phyloP scores from a whole-genome alignment of 2,888 invertebrate species.

The Drosophila barbarae region DNA sequence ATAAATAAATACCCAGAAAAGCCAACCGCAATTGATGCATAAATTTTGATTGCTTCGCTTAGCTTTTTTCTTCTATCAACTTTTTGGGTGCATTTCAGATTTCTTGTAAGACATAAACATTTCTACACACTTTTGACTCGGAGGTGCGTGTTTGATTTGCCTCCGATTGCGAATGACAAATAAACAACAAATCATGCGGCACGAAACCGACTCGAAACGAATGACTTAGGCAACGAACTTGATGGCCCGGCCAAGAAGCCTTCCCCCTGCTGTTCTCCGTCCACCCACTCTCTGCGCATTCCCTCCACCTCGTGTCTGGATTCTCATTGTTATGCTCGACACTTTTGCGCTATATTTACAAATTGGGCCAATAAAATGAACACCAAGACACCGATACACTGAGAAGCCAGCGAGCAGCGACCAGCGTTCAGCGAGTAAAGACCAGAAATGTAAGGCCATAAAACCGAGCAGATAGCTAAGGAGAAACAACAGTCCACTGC shows the following conservation, averaged over 20 bases:
- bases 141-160: constrained; percentile 72
- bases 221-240: constrained; percentile 64
- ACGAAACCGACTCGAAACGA: constrained; percentile 55
- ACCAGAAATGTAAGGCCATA: constrained; percentile 61
- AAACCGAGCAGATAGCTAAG: constrained; percentile 58
- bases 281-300: constrained; percentile 15
- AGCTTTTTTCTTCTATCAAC: constrained; percentile 18
- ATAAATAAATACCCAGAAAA: constrained; percentile 23
- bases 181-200: constrained; percentile 74
- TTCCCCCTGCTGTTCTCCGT: neutral
- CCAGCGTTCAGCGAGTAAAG: constrained; percentile 6
- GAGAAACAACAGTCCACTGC: constrained; percentile 57
- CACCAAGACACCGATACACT: constrained; percentile 46
- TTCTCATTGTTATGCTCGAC: constrained; percentile 70
- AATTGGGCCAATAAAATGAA: constrained; percentile 74
- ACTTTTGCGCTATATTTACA: constrained; percentile 71
- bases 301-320: constrained; percentile 13
- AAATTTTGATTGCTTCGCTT: constrained; percentile 52
- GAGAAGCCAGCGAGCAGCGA: neutral
- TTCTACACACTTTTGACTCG: constrained; percentile 60
- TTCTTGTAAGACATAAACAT: constrained; percentile 63
- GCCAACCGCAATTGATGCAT: constrained; percentile 56
- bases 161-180: constrained; percentile 68
- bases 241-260: constrained; percentile 48
- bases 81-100: constrained; percentile 44